Conservation (phyloP, 2,797 vertebrate species). For the Myoxocephalus aenaeus region DNA sequence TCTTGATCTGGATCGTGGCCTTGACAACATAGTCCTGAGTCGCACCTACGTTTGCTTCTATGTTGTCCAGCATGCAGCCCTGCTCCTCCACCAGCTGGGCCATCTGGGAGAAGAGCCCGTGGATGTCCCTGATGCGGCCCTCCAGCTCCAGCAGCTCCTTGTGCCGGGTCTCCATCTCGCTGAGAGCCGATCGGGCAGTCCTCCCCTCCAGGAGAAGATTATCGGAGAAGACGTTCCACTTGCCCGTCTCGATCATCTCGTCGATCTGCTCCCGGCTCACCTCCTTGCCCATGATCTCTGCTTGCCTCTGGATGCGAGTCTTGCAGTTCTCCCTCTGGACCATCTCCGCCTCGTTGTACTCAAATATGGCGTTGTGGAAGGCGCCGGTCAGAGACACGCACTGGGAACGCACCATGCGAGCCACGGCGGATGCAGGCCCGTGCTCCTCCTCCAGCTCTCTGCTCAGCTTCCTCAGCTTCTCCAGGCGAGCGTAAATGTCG, state of each 20-base stretch:
- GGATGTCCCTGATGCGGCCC: slow-evolving; percentile 92
- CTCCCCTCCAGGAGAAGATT: slow-evolving; percentile 91
- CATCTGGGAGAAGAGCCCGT: slow-evolving; percentile 94
- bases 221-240: slow-evolving; percentile 95
- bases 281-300: slow-evolving; percentile 97
- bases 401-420: slow-evolving; percentile 89
- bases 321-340: slow-evolving; percentile 94
- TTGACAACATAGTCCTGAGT: slow-evolving; percentile 89
- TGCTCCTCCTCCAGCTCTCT: slow-evolving; percentile 84
- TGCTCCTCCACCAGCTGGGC: slow-evolving; percentile 94
- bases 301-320: slow-evolving; percentile 94
- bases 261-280: slow-evolving; percentile 93
- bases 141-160: slow-evolving; percentile 95
- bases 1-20: slow-evolving; percentile 84
- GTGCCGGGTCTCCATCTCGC: slow-evolving; percentile 94
- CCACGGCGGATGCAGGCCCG: slow-evolving; percentile 82
- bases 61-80: slow-evolving; percentile 89
- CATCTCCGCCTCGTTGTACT: slow-evolving; percentile 94
- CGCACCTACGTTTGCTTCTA: slow-evolving; percentile 88
- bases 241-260: slow-evolving; percentile 96
- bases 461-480: slow-evolving; percentile 82
- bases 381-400: slow-evolving; percentile 83
- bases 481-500: slow-evolving; percentile 88
- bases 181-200: slow-evolving; percentile 88
- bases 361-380: slow-evolving; percentile 91